These are phyloP conservation scores for Allolobophora icterica DNA, from an alignment of 2,888 invertebrate species.

Conservation along the genomic window DNA sequence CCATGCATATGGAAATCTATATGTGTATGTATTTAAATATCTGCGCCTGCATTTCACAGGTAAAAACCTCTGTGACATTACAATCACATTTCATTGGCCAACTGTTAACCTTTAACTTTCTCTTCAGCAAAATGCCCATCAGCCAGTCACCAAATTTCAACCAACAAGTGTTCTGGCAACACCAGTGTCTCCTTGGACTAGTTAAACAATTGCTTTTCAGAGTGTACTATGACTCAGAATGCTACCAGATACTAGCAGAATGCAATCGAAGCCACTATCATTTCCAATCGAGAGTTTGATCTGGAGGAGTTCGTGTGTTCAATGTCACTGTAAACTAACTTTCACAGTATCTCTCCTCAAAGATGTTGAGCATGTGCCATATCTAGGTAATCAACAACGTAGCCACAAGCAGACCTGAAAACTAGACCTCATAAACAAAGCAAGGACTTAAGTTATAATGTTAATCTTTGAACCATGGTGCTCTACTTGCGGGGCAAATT, in stretches of 20 bases:
- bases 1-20: no score
- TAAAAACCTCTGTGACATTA: no score
- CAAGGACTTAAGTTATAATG: neutral
- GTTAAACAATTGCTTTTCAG: neutral
- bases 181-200: no score
- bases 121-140: no score
- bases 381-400: neutral
- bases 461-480: neutral
- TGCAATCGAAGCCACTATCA: neutral
- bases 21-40: no score
- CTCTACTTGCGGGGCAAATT: neutral
- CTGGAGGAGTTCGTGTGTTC: neutral
- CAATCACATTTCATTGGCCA: no score
- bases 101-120: no score
- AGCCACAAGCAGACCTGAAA: neutral
- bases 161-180: no score
- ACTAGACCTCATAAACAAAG: neutral
- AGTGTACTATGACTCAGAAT: neutral
- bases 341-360: neutral
- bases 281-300: neutral
- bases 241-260: neutral
- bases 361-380: neutral
- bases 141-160: no score
- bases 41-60: no score
- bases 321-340: neutral